These are phyloP conservation scores for Psylliodes chrysocephalus DNA, from an alignment of 2,888 invertebrate genomes.

Conservation along the genomic window DNA sequence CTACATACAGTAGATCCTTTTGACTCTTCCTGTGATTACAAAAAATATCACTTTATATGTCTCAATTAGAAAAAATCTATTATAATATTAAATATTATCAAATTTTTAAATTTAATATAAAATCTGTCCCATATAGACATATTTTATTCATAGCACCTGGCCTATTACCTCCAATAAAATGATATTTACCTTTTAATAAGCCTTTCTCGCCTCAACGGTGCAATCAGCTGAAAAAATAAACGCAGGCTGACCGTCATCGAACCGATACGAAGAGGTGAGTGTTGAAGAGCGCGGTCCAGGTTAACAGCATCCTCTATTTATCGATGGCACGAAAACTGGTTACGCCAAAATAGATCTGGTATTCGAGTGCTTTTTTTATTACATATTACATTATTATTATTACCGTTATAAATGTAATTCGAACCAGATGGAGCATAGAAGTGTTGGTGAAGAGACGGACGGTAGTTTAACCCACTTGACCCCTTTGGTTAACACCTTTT, in stretches of 20 bases:
- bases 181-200: constrained; percentile 42
- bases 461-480: background rate
- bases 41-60: no score
- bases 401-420: constrained; percentile 17
- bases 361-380: constrained; percentile 27
- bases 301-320: constrained; percentile 33
- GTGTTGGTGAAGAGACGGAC: background rate
- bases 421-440: constrained; percentile 7
- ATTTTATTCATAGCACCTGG: no score
- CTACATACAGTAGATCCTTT: no score
- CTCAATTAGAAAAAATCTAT: no score
- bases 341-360: constrained; percentile 17
- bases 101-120: no score
- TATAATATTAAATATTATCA: no score
- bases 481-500: background rate
- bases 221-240: constrained; percentile 52
- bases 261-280: constrained; percentile 44
- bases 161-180: constrained; percentile 2
- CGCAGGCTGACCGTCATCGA: constrained; percentile 45
- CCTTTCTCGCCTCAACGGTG: constrained; percentile 30
- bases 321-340: constrained; percentile 16
- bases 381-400: constrained; percentile 28
- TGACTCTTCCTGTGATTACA: no score
- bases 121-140: no score
- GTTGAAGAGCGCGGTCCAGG: constrained; percentile 37